Conservation (phyloP, 2,797 vertebrate species). For the Chloroceryle inda region DNA sequence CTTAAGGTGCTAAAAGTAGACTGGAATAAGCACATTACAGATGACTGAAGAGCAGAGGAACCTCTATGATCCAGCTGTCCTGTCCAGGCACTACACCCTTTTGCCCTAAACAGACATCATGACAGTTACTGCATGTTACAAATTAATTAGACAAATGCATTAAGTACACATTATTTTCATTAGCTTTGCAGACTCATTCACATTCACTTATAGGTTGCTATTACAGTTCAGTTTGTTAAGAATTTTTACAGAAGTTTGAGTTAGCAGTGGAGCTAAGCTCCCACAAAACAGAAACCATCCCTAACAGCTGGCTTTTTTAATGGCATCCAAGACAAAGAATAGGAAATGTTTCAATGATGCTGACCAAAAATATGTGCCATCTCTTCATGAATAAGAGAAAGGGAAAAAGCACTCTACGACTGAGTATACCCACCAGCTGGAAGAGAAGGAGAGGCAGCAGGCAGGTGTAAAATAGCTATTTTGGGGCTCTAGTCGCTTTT, state of each 20-base stretch:
- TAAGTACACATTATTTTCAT: neutral
- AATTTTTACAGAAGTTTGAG: neutral
- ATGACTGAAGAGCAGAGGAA: neutral
- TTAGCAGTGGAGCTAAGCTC: neutral
- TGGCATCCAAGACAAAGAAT: neutral
- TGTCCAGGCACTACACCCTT: neutral
- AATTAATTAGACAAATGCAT: neutral
- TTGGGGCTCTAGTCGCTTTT: neutral
- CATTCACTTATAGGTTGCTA: neutral
- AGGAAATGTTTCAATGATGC: slow-evolving; percentile 4
- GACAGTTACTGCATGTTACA: neutral
- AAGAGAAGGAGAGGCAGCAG: neutral
- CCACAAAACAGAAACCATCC: neutral
- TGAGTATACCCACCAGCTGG: slow-evolving; percentile 32
- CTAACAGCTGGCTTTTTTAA: slow-evolving; percentile 26
- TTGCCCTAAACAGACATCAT: neutral
- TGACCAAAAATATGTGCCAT: slow-evolving; percentile 37
- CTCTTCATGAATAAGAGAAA: slow-evolving; percentile 50
- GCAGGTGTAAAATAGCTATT: slow-evolving; percentile 39
- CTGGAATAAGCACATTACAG: neutral
- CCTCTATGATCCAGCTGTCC: neutral
- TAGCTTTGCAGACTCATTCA: neutral
- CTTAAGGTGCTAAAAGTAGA: neutral
- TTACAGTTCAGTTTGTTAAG: neutral
- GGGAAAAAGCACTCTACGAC: slow-evolving; percentile 5